Evolutionary conservation across 2,113 vertebrate species (phyloP), one percentile per base, ranked within the genome.

Genomic region (Pseudonaja textilis): DNA sequence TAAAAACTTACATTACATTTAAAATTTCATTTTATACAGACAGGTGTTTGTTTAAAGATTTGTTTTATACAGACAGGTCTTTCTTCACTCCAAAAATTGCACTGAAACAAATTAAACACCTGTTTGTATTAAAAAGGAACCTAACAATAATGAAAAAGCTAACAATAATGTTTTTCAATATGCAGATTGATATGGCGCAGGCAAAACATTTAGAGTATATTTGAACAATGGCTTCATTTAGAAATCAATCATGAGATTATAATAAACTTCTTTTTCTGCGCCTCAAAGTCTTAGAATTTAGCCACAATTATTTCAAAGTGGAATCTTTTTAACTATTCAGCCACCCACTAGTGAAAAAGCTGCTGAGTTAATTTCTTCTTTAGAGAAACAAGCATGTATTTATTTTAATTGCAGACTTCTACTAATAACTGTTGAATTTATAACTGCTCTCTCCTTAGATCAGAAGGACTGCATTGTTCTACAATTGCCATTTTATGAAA

Each of bases 381-480:
- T 26, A 89, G 91, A 91, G 91, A 93, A 91, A 45, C 29, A 39
- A 92, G 10, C 88, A 95, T 88, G 29, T 85, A 23, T 45, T 85
- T 55, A 61, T 52, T 5, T 10, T 57, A 50, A 88, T 89, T 89
- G 61, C 90, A 94, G 34, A 55, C 23, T 93, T 90, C 34, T 1
- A 11, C 81, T 93, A 55, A 69, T 85, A 94, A 93, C 90, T 88
- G 69, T 91, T 59, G 92, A 89, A 92, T 94, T 94, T 85, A 3
- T 93, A 92, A 93, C 94, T 91, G 47, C 42, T 88, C 2, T 91
- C 93, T 95, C 94, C 55, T 91, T 23, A 92, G 91, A 87, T 74
- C 81, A 87, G 91, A 90, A 50, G 26, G 4, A 0, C 5, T 4
- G 89, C 4, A 2, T 91, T 16, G 54, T 39, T 89, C 55, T 88